Evolutionary conservation across 2,113 vertebrate species (phyloP), one percentile per base, ranked within the genome.

Genomic region (Pseudorectes ferrugineus): DNA sequence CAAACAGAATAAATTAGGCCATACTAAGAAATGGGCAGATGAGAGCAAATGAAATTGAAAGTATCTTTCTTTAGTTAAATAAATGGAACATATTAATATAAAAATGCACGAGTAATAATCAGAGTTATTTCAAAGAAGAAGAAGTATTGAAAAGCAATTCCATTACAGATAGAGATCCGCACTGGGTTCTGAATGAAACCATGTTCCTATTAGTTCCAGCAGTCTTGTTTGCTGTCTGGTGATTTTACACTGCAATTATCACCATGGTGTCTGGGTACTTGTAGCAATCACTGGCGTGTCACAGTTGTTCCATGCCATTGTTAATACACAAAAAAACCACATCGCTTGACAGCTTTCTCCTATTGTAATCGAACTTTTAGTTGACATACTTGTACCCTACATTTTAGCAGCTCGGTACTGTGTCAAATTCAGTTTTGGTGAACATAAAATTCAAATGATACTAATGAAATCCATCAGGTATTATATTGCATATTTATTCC

Each of bases 231-330:
- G 65, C 78, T 79, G 35, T 83, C 92, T 86, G 40, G 59, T 8
- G 26, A 66, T 92, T 94, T 95, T 89, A 76, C 62, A 73, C 77
- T 76, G 62, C 62, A 95, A 65, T 94, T 95, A 95, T 94, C 93
- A 79, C 84, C 26, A 1, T 52, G 71, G 74, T 85, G 40, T 73
- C 82, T 89, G 63, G 71, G 71, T 59, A 72, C 86, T 95, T 76
- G 71, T 26, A 92, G 81, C 62, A 83, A 43, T 95, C 94, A 92
- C 19, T 46, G 76, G 54, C 70, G 31, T 88, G 93, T 92, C 87
- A 62, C 45, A 73, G 22, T 73, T 70, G 21, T 82, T 91, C 70
- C 8, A 0, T 79, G 66, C 35, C 42, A 46, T 59, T 75, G 31
- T 81, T 93, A 85, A 58, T 46, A 61, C 24, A 80, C 26, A 62